A percentile compares a stretch with the other conserved stretches of the same genome.
phyloP scores from a whole-genome alignment of 1,140 invertebrate species.

The Cydia splendana region DNA sequence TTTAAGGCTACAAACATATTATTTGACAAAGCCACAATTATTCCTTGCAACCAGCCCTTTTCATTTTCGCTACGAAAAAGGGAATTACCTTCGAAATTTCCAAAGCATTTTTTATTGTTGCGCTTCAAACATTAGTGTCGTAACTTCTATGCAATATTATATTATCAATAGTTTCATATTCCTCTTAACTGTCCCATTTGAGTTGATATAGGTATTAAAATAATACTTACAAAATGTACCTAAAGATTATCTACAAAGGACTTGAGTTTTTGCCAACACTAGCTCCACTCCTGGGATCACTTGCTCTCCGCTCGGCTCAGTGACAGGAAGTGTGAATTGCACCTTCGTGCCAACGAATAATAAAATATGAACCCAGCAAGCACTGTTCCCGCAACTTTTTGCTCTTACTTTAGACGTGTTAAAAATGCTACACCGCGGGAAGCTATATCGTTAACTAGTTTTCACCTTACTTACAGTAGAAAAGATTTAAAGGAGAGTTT shows the following conservation, averaged over 20 bases:
- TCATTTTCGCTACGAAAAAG: no score
- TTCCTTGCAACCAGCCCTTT: no score
- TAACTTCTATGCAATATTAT: no score
- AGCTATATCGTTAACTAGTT: slow-evolving; percentile 31
- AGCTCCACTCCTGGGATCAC: slow-evolving; percentile 21
- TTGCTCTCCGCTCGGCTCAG: neutral
- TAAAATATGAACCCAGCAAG: slow-evolving; percentile 42
- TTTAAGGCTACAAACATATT: no score
- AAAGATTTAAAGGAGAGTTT: slow-evolving; percentile 15
- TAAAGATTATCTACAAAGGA: neutral
- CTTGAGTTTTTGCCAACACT: neutral
- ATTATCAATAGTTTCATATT: no score
- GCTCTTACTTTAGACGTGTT: slow-evolving; percentile 37
- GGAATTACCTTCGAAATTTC: no score
- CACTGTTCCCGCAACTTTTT: slow-evolving; percentile 37
- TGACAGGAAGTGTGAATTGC: slow-evolving; percentile 36
- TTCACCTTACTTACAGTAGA: slow-evolving; percentile 15
- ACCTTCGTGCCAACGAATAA: slow-evolving; percentile 41
- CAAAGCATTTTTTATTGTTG: no score
- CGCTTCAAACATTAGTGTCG: no score
- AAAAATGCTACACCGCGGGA: slow-evolving; percentile 34
- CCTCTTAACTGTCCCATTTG: no score
- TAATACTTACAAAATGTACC: neutral
- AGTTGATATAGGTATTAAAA: no score
- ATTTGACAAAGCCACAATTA: no score